Base-by-base conservation (phyloP, 2,888 invertebrate species). In the Nymphalis polychloros region DNA sequence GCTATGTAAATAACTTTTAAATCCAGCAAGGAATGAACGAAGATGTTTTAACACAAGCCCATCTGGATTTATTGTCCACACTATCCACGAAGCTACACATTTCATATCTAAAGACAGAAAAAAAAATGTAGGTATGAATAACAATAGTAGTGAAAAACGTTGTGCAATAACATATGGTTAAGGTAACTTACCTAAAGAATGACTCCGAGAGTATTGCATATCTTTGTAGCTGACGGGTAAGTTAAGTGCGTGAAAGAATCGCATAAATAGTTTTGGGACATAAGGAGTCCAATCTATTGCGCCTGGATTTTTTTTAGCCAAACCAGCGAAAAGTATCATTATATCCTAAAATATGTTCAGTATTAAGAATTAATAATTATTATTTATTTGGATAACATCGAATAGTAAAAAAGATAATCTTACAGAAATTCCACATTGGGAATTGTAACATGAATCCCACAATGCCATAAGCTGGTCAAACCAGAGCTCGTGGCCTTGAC, bases 1-100 rank as follows among this genome's bases (percentile, higher is more conserved):
- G 63, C 97, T 97, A 88, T 98, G 97, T 77, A 96, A 95, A 87
- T 97, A 98, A 6, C 97, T 96, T 84, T 97, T 97, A 5, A 98
- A 90, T 0, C 96, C 95, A 75, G 95, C 95, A 80, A 98, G 94
- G 80, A 98, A 95, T 77, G 96, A 95, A 67, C 95, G 94, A 63
- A 98, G 90, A 78, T 97, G 95, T 62, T 94, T 93, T 81, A 97
- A 94, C 0, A 95, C 94, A 62, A 93, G 90, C 20, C 95, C 95
- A 62, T 94, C 94, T 1, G 95, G 95, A 57, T 95, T 95, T 87
- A 97, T 89, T 17, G 92, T 92, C 85, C 92, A 93, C 4, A 94
- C 93, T 59, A 95, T 94, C 94, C 94, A 95, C 3, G 92, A 83
- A 0, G 94, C 89, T 75, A 94, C 92, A 61, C 93, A 85, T 59